Evolutionary conservation across 1,140 invertebrate species (phyloP).

Genomic region (Bradysia coprophila): DNA sequence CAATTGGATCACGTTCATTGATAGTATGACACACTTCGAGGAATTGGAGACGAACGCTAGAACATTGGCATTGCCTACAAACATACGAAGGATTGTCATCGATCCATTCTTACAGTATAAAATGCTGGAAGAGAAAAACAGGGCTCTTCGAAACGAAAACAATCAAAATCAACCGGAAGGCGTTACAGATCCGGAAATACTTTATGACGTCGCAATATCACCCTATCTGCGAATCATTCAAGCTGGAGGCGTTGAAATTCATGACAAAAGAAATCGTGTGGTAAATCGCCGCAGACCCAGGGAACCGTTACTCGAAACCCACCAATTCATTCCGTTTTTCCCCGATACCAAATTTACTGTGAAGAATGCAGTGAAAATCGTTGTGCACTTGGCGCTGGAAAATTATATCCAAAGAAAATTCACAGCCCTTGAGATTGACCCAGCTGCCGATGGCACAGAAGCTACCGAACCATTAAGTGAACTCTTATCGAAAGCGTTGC

Average conservation of each 20-base stretch:
- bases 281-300: too few species aligned
- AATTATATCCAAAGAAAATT: slow-evolving; percentile 78
- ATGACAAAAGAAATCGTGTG: too few species aligned
- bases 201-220: too few species aligned
- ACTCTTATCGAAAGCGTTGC: slow-evolving; percentile 36
- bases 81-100: slow-evolving; percentile 62
- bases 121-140: too few species aligned
- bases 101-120: too few species aligned
- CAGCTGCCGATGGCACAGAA: slow-evolving; percentile 64
- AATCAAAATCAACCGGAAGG: too few species aligned
- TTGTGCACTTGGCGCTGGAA: slow-evolving; percentile 63
- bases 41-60: slow-evolving; percentile 57
- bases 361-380: slow-evolving; percentile 56
- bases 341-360: too few species aligned
- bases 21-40: slow-evolving; percentile 85
- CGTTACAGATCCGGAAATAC: too few species aligned
- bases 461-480: slow-evolving; percentile 64
- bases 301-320: too few species aligned
- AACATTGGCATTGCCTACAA: slow-evolving; percentile 71
- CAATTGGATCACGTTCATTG: slow-evolving; percentile 87
- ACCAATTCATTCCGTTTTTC: too few species aligned
- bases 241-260: slow-evolving; percentile 80
- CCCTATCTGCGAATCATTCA: too few species aligned
- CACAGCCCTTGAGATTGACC: slow-evolving; percentile 62
- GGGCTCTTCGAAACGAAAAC: too few species aligned